phyloP scores from a whole-genome alignment of 2,113 vertebrate genomes.

The Sardina pilchardus region DNA sequence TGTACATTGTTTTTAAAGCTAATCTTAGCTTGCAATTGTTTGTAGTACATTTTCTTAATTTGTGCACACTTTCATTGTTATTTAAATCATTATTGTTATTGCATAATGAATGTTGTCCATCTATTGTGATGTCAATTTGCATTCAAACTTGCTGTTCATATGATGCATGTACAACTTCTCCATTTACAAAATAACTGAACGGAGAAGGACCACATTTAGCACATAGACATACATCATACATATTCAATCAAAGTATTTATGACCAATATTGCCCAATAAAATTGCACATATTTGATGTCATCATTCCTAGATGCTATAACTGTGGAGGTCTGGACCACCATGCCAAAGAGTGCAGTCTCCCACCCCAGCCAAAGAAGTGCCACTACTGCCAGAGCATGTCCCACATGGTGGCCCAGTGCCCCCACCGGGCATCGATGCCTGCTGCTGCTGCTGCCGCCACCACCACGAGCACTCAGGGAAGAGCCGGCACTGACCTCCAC shows the following conservation, averaged over 20 bases:
- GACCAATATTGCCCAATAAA: not conserved
- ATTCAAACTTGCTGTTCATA: too few relatives aligned
- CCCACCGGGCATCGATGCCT: constrained; percentile 77
- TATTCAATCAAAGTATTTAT: constrained; percentile 55
- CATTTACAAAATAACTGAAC: too few relatives aligned
- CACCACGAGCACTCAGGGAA: constrained; percentile 84
- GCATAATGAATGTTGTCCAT: too few relatives aligned
- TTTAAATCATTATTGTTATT: too few relatives aligned
- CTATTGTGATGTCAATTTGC: too few relatives aligned
- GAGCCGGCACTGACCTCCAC: constrained; percentile 76
- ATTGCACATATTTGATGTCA: not conserved
- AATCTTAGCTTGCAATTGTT: too few relatives aligned
- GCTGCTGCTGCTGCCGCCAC: not conserved
- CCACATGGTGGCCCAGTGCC: constrained; percentile 93
- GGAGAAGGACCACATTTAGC: not conserved
- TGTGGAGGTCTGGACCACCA: constrained; percentile 95
- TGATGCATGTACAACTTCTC: too few relatives aligned
- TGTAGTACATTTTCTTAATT: too few relatives aligned
- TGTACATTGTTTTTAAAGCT: too few relatives aligned
- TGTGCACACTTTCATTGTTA: too few relatives aligned
- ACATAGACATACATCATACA: not conserved
- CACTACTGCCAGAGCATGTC: constrained; percentile 95
- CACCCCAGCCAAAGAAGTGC: constrained; percentile 96
- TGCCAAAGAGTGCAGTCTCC: constrained; percentile 94
- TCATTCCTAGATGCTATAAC: constrained; percentile 86